A percentile compares a stretch with the other conserved stretches of the same genome.
These are phyloP conservation scores for Stenchaetothrips biformis DNA, from an alignment of 2,888 invertebrate species.

Conservation along the genomic window DNA sequence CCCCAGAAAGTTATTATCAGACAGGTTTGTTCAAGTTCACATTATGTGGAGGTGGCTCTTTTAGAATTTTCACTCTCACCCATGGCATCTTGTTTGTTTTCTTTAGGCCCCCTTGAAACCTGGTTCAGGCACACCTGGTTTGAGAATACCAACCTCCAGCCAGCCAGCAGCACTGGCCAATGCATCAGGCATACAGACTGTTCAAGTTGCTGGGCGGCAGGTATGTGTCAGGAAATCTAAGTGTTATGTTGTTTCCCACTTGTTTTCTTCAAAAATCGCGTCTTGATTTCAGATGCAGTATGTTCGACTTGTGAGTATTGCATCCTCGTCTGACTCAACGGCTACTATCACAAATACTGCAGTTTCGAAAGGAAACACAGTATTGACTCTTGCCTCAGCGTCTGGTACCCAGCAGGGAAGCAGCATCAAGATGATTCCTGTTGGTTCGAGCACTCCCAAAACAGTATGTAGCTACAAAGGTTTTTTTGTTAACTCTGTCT, in stretches of 20 bases:
- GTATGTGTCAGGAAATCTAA: constrained; percentile 34
- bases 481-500: neutral
- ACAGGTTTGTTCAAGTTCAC: constrained; percentile 41
- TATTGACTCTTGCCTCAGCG: constrained; percentile 39
- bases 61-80: neutral
- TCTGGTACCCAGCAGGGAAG: constrained; percentile 36
- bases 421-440: constrained; percentile 43
- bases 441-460: constrained; percentile 40
- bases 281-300: constrained; percentile 55
- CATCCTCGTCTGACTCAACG: constrained; percentile 37
- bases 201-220: constrained; percentile 30
- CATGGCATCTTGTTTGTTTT: neutral
- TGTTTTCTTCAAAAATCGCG: neutral
- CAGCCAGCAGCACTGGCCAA: constrained; percentile 15
- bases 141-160: neutral
- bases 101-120: constrained; percentile 32
- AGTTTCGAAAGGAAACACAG: constrained; percentile 45
- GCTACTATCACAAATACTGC: constrained; percentile 46
- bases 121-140: neutral
- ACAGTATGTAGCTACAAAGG: neutral
- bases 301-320: constrained; percentile 60
- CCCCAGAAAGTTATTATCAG: constrained; percentile 55
- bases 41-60: neutral
- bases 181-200: neutral
- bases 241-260: neutral